These are phyloP conservation scores for Sanderia malayensis DNA, from an alignment of 30 jellyfish, hydroid and myxozoan species.

Conservation along the genomic window DNA sequence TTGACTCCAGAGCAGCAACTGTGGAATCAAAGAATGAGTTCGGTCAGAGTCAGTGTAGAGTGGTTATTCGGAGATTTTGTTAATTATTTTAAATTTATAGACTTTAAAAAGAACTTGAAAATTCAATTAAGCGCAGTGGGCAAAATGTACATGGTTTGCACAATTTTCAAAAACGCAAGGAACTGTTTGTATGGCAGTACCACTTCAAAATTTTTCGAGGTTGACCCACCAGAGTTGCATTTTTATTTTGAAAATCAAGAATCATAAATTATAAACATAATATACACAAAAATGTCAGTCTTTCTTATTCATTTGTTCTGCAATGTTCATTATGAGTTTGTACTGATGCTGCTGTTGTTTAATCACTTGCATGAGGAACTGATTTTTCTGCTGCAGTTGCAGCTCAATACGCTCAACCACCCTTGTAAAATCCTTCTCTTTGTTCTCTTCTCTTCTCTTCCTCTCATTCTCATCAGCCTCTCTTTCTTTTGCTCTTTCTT, in stretches of 20 bases:
- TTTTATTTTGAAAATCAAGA: constrained; percentile 18
- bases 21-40: constrained; percentile 60
- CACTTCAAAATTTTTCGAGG: constrained; percentile 52
- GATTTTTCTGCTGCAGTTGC: constrained; percentile 1
- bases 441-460: constrained; percentile 13
- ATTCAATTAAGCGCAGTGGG: constrained; percentile 67
- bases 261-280: neutral
- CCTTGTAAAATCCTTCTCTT: neutral
- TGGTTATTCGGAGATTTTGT: constrained; percentile 83
- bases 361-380: constrained; percentile 8
- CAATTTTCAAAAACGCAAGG: constrained; percentile 62
- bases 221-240: constrained; percentile 65
- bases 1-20: constrained; percentile 45
- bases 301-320: too few relatives aligned
- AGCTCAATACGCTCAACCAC: neutral
- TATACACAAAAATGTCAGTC: too few relatives aligned
- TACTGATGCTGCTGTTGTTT: too few relatives aligned
- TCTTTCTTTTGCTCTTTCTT: too few relatives aligned
- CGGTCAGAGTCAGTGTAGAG: constrained; percentile 66
- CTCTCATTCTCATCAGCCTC: too few relatives aligned
- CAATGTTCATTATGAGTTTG: too few relatives aligned
- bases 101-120: constrained; percentile 67
- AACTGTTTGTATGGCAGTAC: constrained; percentile 69
- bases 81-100: constrained; percentile 55
- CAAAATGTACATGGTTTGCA: constrained; percentile 47